Base-by-base conservation (phyloP, 2,113 vertebrate genomes). In the Galemys pyrenaicus region DNA sequence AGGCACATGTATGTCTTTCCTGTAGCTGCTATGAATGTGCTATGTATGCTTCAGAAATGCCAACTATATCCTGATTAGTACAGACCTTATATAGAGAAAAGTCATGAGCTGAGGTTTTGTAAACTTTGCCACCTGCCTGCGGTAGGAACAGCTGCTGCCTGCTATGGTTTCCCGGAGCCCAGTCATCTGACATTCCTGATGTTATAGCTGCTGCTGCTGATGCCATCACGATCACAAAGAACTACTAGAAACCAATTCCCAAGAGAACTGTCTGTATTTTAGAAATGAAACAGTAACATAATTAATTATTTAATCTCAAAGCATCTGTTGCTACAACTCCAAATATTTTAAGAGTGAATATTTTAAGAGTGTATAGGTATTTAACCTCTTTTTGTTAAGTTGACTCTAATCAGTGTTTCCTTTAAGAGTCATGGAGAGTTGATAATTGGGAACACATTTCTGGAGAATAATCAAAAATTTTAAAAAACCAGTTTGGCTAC, bases 11-110 rank as follows among this genome's bases (percentile, higher is more conserved):
- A 67, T 78, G 13, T 62, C 39, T 71, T 62, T 78, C 10, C n/a
- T 73, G 1, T 87, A 68, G 11, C 39, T 73, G 46, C 11, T 83
- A 30, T 65, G 30, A 32, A 0, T 26, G 37, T n/a, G 6, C 60
- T 9, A 41, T 37, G 39, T 68, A 82, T 58, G n/a, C 86, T 94
- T 39, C 68, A 78, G 56, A 84, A 96, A 84, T 86, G 62, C n/a
- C 51, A 93, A 24, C 24, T 5, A 16, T 37, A 56, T 60, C 39
- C 41, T 67, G 24, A 30, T 64, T 73, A 58, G 49, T 65, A 17
- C 46, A 92, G 41, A 10, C 12, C 41, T 64, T 49, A 12, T 41
- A 28, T 46, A 35, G 58, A 79, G 37, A 70, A 77, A 88, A 82
- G 17, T 64, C 62, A 28, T 8, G 75, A 39, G 28, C 30, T 46